Evolutionary conservation across 2,797 vertebrate species (phyloP).

Genomic region (Pseudocheirus occidentalis): DNA sequence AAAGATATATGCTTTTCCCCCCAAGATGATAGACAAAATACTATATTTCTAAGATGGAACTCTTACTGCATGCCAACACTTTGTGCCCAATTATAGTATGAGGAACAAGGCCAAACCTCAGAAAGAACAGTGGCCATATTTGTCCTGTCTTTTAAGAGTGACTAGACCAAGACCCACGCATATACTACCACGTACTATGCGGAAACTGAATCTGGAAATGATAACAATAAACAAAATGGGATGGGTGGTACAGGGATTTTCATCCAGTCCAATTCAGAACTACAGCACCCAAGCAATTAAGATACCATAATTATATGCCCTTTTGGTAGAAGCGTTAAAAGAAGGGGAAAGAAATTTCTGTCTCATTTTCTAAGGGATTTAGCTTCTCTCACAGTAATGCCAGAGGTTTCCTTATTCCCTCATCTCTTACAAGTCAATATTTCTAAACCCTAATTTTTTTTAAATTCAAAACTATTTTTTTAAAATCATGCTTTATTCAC

Average conservation of each 20-base stretch:
- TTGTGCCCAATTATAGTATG: background rate
- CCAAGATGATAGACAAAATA: conserved; percentile 18
- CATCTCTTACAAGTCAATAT: background rate
- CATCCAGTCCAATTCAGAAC: background rate
- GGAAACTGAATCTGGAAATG: background rate
- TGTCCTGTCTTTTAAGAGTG: background rate
- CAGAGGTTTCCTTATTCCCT: background rate
- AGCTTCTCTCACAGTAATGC: background rate
- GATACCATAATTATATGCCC: background rate
- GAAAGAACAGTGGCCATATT: background rate
- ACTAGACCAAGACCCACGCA: background rate
- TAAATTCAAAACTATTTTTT: background rate
- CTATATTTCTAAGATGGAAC: background rate
- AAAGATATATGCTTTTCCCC: conserved; percentile 24
- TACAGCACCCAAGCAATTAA: background rate
- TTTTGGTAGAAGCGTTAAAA: background rate
- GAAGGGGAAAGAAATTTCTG: conserved; percentile 16
- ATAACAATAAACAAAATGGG: background rate
- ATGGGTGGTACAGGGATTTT: background rate
- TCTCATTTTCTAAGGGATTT: background rate
- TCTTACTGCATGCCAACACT: background rate
- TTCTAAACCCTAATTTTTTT: background rate
- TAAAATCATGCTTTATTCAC: background rate
- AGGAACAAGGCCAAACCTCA: background rate
- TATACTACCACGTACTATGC: background rate